These are phyloP conservation scores for Dynastes maya DNA, from an alignment of 2,888 invertebrate genomes.

Conservation along the genomic window DNA sequence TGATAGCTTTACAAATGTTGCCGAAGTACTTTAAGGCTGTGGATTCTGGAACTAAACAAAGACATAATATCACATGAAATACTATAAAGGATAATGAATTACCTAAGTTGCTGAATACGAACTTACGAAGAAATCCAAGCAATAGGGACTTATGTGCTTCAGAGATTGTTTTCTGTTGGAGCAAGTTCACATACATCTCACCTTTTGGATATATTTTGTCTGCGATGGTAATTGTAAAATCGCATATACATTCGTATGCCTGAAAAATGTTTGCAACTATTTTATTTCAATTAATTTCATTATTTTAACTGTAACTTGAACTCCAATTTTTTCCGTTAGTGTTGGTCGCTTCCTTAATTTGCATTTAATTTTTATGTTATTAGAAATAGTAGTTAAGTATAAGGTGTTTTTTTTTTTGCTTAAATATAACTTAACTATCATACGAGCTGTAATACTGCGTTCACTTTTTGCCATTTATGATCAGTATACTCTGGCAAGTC, in stretches of 20 bases:
- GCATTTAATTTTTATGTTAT: too few relatives aligned
- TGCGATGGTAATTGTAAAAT: slow-evolving; percentile 15
- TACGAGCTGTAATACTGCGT: too few relatives aligned
- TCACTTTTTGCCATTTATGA: too few relatives aligned
- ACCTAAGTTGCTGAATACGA: slow-evolving; percentile 18
- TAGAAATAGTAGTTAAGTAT: too few relatives aligned
- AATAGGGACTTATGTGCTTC: neutral
- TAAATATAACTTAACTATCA: too few relatives aligned
- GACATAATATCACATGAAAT: neutral
- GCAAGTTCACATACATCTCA: neutral
- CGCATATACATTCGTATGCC: slow-evolving; percentile 35
- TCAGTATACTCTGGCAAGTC: too few relatives aligned
- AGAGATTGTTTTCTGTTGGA: neutral
- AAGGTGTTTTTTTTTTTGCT: too few relatives aligned
- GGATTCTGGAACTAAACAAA: slow-evolving; percentile 25
- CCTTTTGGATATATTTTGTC: slow-evolving; percentile 1
- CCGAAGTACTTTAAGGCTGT: neutral
- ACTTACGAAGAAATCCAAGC: neutral
- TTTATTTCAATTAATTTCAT: neutral
- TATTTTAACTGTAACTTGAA: neutral
- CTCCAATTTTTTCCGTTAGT: too few relatives aligned
- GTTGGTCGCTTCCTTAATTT: too few relatives aligned
- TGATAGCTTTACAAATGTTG: slow-evolving; percentile 14
- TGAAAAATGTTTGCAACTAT: neutral
- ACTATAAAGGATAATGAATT: neutral